Evolutionary conservation across 2,113 vertebrate genomes (phyloP).

Genomic region (Melanerpes formicivorus): DNA sequence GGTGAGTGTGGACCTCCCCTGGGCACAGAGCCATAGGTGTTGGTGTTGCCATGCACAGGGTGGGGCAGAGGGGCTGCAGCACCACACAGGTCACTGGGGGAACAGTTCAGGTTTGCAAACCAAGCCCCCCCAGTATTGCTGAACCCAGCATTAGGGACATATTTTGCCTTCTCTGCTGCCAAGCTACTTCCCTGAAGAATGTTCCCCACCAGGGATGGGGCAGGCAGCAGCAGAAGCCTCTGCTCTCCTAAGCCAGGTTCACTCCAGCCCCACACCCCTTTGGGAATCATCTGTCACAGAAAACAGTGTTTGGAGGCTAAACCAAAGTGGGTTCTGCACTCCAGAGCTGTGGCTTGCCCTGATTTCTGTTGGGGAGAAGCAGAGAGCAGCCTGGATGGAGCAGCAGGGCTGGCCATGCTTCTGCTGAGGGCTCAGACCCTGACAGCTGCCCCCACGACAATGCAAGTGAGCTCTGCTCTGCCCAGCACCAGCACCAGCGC

Average conservation of each 20-base stretch:
- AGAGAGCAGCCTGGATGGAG: neutral
- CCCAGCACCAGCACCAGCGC: neutral
- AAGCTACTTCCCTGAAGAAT: neutral
- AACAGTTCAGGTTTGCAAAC: neutral
- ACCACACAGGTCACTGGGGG: neutral
- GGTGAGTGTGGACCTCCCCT: fast-evolving
- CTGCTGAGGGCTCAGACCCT: neutral
- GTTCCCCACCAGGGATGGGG: neutral
- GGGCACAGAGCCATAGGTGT: fast-evolving
- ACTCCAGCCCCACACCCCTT: neutral
- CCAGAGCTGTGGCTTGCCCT: too few relatives aligned
- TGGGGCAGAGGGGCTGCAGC: neutral
- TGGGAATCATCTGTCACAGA: fast-evolving
- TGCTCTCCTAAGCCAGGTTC: neutral
- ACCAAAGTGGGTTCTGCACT: neutral
- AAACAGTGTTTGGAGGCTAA: neutral
- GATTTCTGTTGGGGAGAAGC: neutral
- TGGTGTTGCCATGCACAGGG: neutral
- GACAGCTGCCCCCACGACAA: neutral
- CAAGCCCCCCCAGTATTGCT: neutral
- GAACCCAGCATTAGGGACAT: neutral
- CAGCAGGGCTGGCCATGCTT: neutral
- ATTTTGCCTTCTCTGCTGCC: neutral
- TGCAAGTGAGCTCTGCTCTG: neutral
- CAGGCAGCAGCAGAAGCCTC: neutral